Evolutionary conservation across 2,888 invertebrate genomes (phyloP), one percentile per base, ranked within the genome.

Genomic region (Geophilus truncorum): DNA sequence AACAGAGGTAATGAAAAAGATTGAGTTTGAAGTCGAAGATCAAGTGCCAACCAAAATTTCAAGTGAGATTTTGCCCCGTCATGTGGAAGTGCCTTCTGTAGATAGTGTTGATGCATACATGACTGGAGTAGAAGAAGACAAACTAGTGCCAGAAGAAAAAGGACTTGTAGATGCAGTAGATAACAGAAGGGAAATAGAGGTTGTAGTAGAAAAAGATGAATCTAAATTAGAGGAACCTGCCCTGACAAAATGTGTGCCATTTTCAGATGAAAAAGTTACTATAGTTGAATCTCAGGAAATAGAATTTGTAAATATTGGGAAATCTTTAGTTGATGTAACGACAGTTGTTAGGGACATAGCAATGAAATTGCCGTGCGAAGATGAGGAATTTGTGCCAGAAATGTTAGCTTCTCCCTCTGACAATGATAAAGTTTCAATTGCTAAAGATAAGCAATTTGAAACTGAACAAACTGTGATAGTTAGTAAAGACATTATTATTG

Each of bases 11-110:
- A 21, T 28, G 4, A 34, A 78, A 78, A 12, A 62, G 28, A 18
- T 18, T 7, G 15, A 4, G 1, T 9, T 0, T 7, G 5, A 6
- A 10, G 57, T n/a, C 12, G 15, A 15, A 40, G 62, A 21, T n/a
- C 32, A 76, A 80, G 76, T 76, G 36, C 15, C 36, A 76, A 25
- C 62, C 28, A 32, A 80, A 76, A 76, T 75, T 32, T 5, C 15
- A 80, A 32, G 57, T 28, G 25, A 18, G n/a, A 18, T 57, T 57
- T 7, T 7, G 77, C 12, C 36, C 70, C 7, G 45, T 10, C 75
- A 23, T 9, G 57, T n/a, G 45, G 40, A 40, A 45, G 45, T 23
- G 23, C 45, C 34, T 25, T 25, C 9, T 25, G 28, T 25, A 70
- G 70, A 70, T 28, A 70, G 6, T 9, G 70, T 6, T 7, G 2